These are phyloP conservation scores for Uropetala carovei DNA, from an alignment of 2,888 invertebrate species.

Conservation along the genomic window DNA sequence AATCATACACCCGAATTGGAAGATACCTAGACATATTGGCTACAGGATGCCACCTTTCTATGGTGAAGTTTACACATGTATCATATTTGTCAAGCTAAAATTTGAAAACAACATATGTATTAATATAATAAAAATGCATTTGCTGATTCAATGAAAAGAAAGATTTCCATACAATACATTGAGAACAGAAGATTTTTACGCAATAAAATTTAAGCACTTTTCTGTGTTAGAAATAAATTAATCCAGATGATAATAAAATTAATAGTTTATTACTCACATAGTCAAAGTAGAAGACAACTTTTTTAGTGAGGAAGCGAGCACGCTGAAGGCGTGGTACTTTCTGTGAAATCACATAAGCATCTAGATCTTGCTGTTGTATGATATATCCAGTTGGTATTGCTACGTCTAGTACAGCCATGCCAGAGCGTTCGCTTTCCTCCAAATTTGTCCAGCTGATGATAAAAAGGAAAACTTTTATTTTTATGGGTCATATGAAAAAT, in stretches of 20 bases:
- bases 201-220: too few relatives aligned
- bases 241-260: background rate
- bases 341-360: constrained; percentile 88
- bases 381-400: constrained; percentile 94
- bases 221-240: too few relatives aligned
- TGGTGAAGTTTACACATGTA: constrained; percentile 93
- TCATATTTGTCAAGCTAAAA: constrained; percentile 87
- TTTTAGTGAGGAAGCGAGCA: constrained; percentile 87
- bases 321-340: constrained; percentile 88
- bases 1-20: constrained; percentile 94
- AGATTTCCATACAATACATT: background rate
- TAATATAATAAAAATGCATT: background rate
- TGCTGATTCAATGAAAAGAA: background rate
- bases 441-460: constrained; percentile 84
- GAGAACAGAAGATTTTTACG: background rate
- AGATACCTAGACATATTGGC: constrained; percentile 97
- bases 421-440: constrained; percentile 88
- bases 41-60: constrained; percentile 96
- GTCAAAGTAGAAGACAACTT: constrained; percentile 95
- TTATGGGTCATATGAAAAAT: too few relatives aligned
- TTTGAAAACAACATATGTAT: constrained; percentile 67
- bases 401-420: constrained; percentile 92
- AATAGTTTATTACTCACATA: constrained; percentile 81
- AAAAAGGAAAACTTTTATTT: constrained; percentile 41
- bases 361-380: constrained; percentile 92